These are phyloP conservation scores for Xylophagus ater DNA, from an alignment of 2,888 invertebrate genomes.

Conservation along the genomic window DNA sequence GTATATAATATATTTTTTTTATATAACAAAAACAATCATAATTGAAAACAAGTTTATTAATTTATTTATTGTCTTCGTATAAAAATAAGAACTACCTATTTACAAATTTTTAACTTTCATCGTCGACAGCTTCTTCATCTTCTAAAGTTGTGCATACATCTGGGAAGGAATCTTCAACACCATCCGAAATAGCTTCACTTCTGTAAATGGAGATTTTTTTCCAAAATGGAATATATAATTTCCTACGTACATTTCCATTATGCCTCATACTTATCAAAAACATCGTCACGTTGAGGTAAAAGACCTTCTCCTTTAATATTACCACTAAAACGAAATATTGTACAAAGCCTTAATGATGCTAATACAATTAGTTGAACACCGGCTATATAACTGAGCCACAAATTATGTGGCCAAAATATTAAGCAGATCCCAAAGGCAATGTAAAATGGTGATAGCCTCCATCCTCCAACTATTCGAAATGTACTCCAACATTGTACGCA, in stretches of 20 bases:
- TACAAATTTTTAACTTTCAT: slow-evolving; percentile 28
- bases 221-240: neutral
- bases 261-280: slow-evolving; percentile 34
- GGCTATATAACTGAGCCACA: slow-evolving; percentile 44
- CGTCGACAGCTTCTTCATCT: slow-evolving; percentile 33
- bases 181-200: slow-evolving; percentile 27
- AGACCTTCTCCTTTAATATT: slow-evolving; percentile 32
- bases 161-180: slow-evolving; percentile 30
- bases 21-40: too few relatives aligned
- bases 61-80: slow-evolving; percentile 13
- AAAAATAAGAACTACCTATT: too few relatives aligned
- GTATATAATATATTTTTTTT: too few relatives aligned
- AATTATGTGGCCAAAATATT: slow-evolving; percentile 37
- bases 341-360: slow-evolving; percentile 38
- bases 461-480: slow-evolving; percentile 27
- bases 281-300: slow-evolving; percentile 32
- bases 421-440: slow-evolving; percentile 30
- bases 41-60: too few relatives aligned
- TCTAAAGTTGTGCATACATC: slow-evolving; percentile 28
- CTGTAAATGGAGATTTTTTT: slow-evolving; percentile 21
- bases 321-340: slow-evolving; percentile 27
- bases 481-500: slow-evolving; percentile 32
- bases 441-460: slow-evolving; percentile 34
- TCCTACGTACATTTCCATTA: neutral
- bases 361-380: slow-evolving; percentile 40